Evolutionary conservation across 2,113 vertebrate species (phyloP).

Genomic region (Leptodactylus fuscus): DNA sequence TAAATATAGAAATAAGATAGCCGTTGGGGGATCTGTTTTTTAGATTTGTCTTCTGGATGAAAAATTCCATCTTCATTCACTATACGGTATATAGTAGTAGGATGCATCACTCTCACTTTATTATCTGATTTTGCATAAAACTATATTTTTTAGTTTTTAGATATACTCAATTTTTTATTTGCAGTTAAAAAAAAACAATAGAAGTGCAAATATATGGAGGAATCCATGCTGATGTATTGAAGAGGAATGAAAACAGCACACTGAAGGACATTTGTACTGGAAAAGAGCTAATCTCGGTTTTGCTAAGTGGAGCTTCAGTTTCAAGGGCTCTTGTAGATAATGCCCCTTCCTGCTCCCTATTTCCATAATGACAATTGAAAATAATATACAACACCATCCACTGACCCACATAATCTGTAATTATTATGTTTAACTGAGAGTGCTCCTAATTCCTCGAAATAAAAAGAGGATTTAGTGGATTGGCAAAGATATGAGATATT

Average conservation of each 20-base stretch:
- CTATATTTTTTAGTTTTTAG: background rate
- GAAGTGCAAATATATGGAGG: background rate
- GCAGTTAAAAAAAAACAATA: background rate
- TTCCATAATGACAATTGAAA: constrained; percentile 48
- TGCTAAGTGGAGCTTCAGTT: constrained; percentile 35
- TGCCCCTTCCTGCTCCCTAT: constrained; percentile 29
- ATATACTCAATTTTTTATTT: background rate
- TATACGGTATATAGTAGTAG: too few species aligned
- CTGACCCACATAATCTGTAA: constrained; percentile 55
- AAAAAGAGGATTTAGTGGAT: constrained; percentile 49
- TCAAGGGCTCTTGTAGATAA: constrained; percentile 47
- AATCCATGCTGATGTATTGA: background rate
- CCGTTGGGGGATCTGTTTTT: too few species aligned
- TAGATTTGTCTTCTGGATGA: too few species aligned
- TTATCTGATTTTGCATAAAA: too few species aligned
- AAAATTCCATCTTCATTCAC: too few species aligned
- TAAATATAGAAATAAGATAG: too few species aligned
- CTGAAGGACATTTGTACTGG: constrained; percentile 10
- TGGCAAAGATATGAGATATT: constrained; percentile 49
- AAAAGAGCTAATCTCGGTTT: constrained; percentile 2
- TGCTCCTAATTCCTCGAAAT: constrained; percentile 34
- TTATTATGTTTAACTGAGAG: constrained; percentile 49
- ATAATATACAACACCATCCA: constrained; percentile 52
- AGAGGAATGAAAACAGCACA: background rate
- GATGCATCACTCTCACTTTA: too few species aligned